A percentile compares a stretch with the other conserved stretches of the same genome.
phyloP scores from a whole-genome alignment of 2,888 invertebrate genomes.

The Rhamphomyia laevipes region DNA sequence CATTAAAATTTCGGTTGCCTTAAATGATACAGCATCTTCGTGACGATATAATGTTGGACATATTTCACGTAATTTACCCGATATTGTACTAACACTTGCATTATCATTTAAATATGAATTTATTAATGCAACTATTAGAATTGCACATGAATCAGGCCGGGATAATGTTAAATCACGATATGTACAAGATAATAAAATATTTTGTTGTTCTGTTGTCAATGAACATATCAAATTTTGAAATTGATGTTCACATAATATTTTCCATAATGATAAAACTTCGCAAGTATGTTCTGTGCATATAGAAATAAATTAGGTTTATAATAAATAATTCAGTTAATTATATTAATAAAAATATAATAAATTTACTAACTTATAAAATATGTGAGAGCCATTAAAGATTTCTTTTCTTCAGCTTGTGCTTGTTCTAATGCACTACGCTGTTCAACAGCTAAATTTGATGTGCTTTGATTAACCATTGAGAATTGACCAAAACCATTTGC shows the following conservation, averaged over 20 bases:
- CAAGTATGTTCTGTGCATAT: constrained; percentile 52
- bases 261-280: constrained; percentile 89
- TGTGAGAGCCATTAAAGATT: constrained; percentile 65
- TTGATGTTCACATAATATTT: constrained; percentile 83
- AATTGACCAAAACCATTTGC: constrained; percentile 22
- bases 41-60: constrained; percentile 89
- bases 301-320: constrained; percentile 1
- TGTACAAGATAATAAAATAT: constrained; percentile 48
- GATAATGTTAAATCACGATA: constrained; percentile 42
- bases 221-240: constrained; percentile 67
- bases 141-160: constrained; percentile 47
- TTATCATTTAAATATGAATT: constrained; percentile 90
- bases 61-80: constrained; percentile 69
- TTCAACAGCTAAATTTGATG: constrained; percentile 21
- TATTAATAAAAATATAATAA: background rate
- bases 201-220: constrained; percentile 54
- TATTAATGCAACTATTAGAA: constrained; percentile 74
- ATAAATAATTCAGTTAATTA: background rate
- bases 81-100: constrained; percentile 88
- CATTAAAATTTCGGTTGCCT: constrained; percentile 84
- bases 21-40: constrained; percentile 93
- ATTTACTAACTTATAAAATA: constrained; percentile 47
- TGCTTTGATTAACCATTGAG: constrained; percentile 17
- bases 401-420: constrained; percentile 54
- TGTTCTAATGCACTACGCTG: constrained; percentile 35